A percentile compares a stretch with the other conserved stretches of the same genome.
These are phyloP conservation scores for Leistus spinibarbis DNA, from an alignment of 2,888 invertebrate species.

Conservation along the genomic window DNA sequence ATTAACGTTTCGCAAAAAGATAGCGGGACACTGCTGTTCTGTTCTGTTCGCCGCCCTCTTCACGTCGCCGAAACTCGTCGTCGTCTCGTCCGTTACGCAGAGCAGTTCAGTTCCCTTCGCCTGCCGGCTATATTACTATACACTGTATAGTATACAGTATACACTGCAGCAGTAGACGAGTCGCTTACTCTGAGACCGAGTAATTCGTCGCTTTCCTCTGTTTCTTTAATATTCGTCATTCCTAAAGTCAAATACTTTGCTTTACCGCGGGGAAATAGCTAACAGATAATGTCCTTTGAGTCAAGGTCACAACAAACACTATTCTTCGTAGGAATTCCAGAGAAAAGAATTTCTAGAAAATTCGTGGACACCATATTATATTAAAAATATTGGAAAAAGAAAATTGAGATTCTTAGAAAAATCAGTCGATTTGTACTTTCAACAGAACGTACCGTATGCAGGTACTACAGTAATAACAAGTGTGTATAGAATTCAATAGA, in stretches of 20 bases:
- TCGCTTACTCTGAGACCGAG: not conserved
- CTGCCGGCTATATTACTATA: not conserved
- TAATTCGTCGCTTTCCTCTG: not conserved
- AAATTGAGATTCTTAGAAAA: too few species aligned
- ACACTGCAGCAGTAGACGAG: not conserved
- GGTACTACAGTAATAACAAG: not conserved
- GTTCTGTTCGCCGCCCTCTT: not conserved
- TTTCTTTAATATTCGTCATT: constrained; percentile 2
- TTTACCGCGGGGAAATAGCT: not conserved
- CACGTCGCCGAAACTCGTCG: not conserved
- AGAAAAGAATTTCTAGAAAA: too few species aligned
- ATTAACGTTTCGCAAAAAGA: constrained; percentile 41
- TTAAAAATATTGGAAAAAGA: too few species aligned
- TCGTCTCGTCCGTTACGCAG: not conserved
- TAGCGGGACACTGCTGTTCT: constrained; percentile 36
- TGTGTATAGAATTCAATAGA: constrained; percentile 22
- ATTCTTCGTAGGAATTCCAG: too few species aligned
- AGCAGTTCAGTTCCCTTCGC: not conserved
- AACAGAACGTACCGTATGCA: too few species aligned
- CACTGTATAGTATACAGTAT: too few species aligned
- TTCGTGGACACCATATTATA: too few species aligned
- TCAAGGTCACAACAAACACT: not conserved
- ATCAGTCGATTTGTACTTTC: too few species aligned
- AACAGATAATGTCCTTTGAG: not conserved
- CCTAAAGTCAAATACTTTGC: not conserved